Evolutionary conservation across 2,888 invertebrate genomes (phyloP).

Genomic region (Pinctada fucata): DNA sequence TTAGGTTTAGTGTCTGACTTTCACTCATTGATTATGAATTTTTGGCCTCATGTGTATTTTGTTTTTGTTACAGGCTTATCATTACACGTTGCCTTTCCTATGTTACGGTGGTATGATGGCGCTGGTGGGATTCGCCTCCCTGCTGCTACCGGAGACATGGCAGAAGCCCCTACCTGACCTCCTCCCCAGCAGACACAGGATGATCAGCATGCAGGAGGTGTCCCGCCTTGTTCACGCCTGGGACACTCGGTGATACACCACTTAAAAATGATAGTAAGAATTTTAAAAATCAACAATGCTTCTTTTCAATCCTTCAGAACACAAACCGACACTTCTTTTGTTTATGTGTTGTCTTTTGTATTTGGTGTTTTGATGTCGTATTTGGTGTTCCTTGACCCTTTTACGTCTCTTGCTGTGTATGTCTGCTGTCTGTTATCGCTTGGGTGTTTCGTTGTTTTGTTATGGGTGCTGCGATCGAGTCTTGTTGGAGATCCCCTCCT

Average conservation of each 20-base stretch:
- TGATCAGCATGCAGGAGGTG: slow-evolving; percentile 34
- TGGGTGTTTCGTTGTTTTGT: too few species aligned
- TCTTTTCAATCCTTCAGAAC: not conserved
- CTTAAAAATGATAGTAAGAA: not conserved
- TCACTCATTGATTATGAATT: too few species aligned
- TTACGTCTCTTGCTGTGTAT: too few species aligned
- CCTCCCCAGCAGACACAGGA: slow-evolving; percentile 66
- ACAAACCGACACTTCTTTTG: too few species aligned
- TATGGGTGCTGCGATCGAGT: too few species aligned
- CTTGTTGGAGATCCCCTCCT: too few species aligned
- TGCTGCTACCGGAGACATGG: slow-evolving; percentile 63
- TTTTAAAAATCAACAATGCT: not conserved
- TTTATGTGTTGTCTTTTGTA: too few species aligned
- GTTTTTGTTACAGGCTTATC: slow-evolving; percentile 52
- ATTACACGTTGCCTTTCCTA: slow-evolving; percentile 66
- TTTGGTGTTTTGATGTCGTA: too few species aligned
- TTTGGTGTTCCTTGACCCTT: too few species aligned
- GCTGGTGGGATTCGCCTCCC: slow-evolving; percentile 59
- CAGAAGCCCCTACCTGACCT: slow-evolving; percentile 63
- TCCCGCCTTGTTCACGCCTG: slow-evolving; percentile 28
- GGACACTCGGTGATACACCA: slow-evolving; percentile 10
- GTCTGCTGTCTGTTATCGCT: too few species aligned
- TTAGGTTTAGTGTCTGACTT: too few species aligned
- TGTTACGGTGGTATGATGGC: slow-evolving; percentile 65
- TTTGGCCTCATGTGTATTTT: not conserved